Base-by-base conservation (phyloP, 92 coral and sea anemone genomes). In the Scolanthus callimorphus region DNA sequence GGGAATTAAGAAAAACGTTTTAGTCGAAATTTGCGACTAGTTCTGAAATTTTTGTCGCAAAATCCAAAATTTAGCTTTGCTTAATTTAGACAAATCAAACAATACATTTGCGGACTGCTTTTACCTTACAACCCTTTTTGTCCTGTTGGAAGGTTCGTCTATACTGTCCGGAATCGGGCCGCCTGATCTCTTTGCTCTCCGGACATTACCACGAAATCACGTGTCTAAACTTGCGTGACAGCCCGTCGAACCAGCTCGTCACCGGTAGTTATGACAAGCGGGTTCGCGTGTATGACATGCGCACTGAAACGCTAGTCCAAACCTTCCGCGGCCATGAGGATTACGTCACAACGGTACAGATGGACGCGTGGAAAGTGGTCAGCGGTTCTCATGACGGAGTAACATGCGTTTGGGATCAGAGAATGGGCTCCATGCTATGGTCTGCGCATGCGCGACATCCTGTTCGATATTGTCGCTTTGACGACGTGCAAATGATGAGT, bases 351-450 rank as follows among this genome's bases (percentile, higher is more conserved):
- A 50, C 97, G 1, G 96, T 88, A 17, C 97, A 91, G 63, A 84
- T 91, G 92, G 96, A 88, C 71, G 90, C 85, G 46, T 81, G 88
- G 79, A 84, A 88, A 63, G 88, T 85, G 39, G 96, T 91, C 64
- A 91, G 96, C 61, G 97, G 97, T 28, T 75, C 97, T 44, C 79
- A 72, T 23, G 81, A 91, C 34, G 97, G 97, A n/a, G 77, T 86
- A 38, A 55, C 86, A 41, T 53, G 73, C 21, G 97, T 91, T 56
- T 91, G 97, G 97, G 97, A 91, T 60, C 79, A 79, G 68, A 61
- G 97, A 41, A 91, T 71, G 84, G 78, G 78, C n/a, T 67, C 89
- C 21, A 70, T 68, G 25, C 58, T 91, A 27, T 91, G 97, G 97
- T 82, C 74, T 58, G 83, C 97, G 63, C 78, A 69, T 64, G 88